Conservation (phyloP, 2,888 invertebrate genomes). For the Callinectes sapidus region DNA sequence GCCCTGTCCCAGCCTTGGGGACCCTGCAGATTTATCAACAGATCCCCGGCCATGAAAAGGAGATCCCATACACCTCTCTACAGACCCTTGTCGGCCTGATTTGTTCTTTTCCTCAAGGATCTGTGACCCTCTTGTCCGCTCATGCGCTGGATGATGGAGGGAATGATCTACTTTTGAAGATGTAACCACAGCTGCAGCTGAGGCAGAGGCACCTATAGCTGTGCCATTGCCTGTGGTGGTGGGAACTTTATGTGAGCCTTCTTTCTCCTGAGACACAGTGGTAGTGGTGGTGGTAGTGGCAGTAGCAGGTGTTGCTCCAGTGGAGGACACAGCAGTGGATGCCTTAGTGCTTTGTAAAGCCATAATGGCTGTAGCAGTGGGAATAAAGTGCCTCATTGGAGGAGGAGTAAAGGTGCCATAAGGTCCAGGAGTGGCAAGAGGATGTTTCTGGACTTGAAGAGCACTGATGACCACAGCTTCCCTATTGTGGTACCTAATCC, state of each 20-base stretch:
- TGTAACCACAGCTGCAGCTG: slow-evolving; percentile 22
- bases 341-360: slow-evolving; percentile 66
- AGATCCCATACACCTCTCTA: slow-evolving; percentile 56
- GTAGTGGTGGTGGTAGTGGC: slow-evolving; percentile 45
- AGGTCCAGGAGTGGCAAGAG: slow-evolving; percentile 92
- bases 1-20: slow-evolving; percentile 79
- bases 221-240: slow-evolving; percentile 51
- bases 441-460: slow-evolving; percentile 93
- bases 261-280: slow-evolving; percentile 37
- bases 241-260: neutral
- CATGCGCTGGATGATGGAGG: slow-evolving; percentile 54
- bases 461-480: slow-evolving; percentile 95
- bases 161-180: slow-evolving; percentile 40
- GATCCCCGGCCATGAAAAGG: slow-evolving; percentile 53
- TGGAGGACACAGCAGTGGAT: slow-evolving; percentile 37
- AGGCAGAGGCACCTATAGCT: slow-evolving; percentile 17
- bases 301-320: slow-evolving; percentile 5
- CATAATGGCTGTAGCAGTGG: slow-evolving; percentile 70
- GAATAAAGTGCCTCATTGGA: slow-evolving; percentile 72
- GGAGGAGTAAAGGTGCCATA: slow-evolving; percentile 79
- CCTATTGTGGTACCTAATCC: slow-evolving; percentile 89
- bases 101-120: slow-evolving; percentile 56
- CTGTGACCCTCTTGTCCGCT: slow-evolving; percentile 62
- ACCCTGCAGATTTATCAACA: slow-evolving; percentile 78
- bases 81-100: slow-evolving; percentile 50